These are phyloP conservation scores for Notolabrus celidotus DNA, from an alignment of 2,797 vertebrate species.

Conservation along the genomic window DNA sequence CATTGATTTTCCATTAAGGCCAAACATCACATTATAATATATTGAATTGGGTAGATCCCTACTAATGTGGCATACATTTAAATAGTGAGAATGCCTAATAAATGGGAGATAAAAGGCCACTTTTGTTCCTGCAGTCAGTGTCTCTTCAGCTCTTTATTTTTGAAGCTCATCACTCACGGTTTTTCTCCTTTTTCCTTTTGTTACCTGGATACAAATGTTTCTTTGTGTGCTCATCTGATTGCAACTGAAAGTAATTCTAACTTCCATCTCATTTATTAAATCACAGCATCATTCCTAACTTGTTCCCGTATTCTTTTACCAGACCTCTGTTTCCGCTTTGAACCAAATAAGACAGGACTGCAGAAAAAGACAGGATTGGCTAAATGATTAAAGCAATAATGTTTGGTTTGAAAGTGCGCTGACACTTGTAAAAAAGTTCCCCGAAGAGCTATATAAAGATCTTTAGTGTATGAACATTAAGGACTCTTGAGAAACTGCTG, in stretches of 20 bases:
- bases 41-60: constrained; percentile 79
- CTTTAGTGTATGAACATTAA: too few relatives aligned
- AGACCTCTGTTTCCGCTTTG: constrained; percentile 3
- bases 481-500: too few relatives aligned
- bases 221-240: constrained; percentile 23
- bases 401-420: background rate
- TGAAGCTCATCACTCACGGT: constrained; percentile 3
- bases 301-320: constrained; percentile 2
- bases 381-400: background rate
- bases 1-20: constrained; percentile 88
- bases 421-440: background rate
- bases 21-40: constrained; percentile 85
- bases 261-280: constrained; percentile 11
- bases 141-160: constrained; percentile 20
- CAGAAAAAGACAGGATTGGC: background rate
- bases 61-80: constrained; percentile 81
- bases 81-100: constrained; percentile 71
- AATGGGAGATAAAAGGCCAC: constrained; percentile 47
- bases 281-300: background rate
- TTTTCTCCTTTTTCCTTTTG: constrained; percentile 51
- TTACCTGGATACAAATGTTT: constrained; percentile 39
- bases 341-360: background rate
- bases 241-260: constrained; percentile 22
- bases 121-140: constrained; percentile 26
- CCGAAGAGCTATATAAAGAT: too few relatives aligned